A percentile compares a stretch with the other conserved stretches of the same genome.
These are phyloP conservation scores for Serinus canaria DNA, from an alignment of 2,113 vertebrate species.

Conservation along the genomic window DNA sequence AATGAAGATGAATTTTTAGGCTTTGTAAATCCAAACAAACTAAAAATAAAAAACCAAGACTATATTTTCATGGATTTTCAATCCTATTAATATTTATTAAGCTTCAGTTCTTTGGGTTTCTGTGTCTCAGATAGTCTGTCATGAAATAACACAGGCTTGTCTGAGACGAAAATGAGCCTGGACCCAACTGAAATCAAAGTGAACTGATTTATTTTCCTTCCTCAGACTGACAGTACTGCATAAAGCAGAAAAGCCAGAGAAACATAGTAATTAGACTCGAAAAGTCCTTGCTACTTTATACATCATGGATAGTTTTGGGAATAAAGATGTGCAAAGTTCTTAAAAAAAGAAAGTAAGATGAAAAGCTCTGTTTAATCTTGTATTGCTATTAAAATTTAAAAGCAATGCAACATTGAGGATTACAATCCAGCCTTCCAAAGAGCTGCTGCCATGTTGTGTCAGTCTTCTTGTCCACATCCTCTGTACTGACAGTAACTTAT, in stretches of 20 bases:
- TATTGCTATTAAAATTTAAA: neutral
- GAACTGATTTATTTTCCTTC: neutral
- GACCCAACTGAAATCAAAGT: slow-evolving; percentile 7
- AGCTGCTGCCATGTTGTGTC: neutral
- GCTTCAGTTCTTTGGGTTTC: neutral
- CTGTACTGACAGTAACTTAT: neutral
- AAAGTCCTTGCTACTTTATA: neutral
- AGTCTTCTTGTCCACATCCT: neutral
- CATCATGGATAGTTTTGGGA: neutral
- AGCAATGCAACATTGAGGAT: neutral
- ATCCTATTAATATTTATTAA: slow-evolving; percentile 21
- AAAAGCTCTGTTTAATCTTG: neutral
- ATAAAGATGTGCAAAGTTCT: neutral
- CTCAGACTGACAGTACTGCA: neutral
- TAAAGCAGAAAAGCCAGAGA: neutral
- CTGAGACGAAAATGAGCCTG: neutral
- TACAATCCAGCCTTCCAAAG: neutral
- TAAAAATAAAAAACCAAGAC: neutral
- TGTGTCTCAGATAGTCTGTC: neutral
- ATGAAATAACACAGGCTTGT: neutral
- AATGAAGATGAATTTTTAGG: neutral
- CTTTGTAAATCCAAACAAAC: neutral
- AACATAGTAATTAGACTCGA: neutral
- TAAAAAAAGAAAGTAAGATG: neutral
- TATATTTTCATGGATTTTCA: neutral